These are phyloP conservation scores for Ochotona curzoniae DNA, from an alignment of 2,113 vertebrate genomes.

Conservation along the genomic window DNA sequence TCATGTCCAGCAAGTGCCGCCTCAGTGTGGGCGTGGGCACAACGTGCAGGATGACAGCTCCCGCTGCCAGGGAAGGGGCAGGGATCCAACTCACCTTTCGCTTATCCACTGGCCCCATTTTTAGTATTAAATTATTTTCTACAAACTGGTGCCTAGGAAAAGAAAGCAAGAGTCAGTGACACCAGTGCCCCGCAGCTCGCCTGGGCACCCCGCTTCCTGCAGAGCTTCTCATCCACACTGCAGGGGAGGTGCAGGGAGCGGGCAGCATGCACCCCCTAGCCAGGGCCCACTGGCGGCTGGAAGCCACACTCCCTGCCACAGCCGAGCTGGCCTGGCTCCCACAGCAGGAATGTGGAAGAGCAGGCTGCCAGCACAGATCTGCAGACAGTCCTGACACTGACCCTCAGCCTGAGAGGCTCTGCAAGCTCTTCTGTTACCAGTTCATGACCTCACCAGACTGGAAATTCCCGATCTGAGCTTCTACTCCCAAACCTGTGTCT, in stretches of 20 bases:
- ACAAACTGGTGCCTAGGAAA: conserved; percentile 97
- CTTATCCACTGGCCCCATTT: conserved; percentile 99
- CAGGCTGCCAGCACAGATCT: neutral
- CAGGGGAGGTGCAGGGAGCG: no score
- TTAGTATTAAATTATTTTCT: conserved; percentile 99
- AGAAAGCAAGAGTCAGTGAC: conserved; percentile 54
- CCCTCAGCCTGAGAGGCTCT: neutral
- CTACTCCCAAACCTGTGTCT: neutral
- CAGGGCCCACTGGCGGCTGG: neutral
- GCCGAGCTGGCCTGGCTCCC: neutral
- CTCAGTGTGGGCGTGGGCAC: neutral
- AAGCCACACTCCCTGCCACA: neutral
- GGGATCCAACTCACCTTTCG: conserved; percentile 91
- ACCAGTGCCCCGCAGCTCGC: neutral
- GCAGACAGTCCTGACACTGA: neutral
- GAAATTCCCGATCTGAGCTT: neutral
- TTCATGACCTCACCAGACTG: neutral
- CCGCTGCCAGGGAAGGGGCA: neutral
- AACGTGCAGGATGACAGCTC: neutral
- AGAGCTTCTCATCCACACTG: rapidly evolving
- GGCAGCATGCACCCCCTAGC: no score
- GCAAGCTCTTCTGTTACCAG: neutral
- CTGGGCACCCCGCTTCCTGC: rapidly evolving
- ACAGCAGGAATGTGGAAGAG: neutral
- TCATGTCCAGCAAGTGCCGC: neutral